phyloP scores from a whole-genome alignment of 1,140 invertebrate species.

The Dinoponera quadriceps region DNA sequence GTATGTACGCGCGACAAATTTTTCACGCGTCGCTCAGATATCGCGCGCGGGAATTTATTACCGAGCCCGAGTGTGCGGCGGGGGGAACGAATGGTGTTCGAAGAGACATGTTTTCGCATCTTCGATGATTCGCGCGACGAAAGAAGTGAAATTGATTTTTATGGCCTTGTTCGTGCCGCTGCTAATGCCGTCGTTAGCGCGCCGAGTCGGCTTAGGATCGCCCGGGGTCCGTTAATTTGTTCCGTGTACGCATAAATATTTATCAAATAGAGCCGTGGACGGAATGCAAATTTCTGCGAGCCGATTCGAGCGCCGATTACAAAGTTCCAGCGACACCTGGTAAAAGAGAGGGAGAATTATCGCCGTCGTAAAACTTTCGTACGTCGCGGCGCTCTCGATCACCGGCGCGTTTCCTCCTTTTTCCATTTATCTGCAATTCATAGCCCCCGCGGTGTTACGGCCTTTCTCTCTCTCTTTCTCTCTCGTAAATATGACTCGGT shows the following conservation, averaged over 20 bases:
- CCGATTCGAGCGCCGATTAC: conserved; percentile 7
- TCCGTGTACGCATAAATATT: background rate
- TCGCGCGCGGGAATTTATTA: conserved; percentile 32
- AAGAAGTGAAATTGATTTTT: conserved; percentile 5
- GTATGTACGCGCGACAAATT: conserved; percentile 34
- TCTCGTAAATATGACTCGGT: conserved; percentile 49
- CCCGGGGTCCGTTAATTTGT: conserved; percentile 13
- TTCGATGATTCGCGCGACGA: background rate
- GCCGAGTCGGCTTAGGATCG: background rate
- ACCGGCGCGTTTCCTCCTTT: conserved; percentile 19
- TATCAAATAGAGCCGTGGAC: background rate
- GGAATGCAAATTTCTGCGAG: background rate
- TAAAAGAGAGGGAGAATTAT: conserved; percentile 16
- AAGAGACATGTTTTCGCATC: background rate
- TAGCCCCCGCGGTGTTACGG: conserved; percentile 18
- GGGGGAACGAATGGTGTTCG: background rate
- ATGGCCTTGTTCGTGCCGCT: background rate
- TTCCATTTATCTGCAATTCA: conserved; percentile 53
- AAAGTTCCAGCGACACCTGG: background rate
- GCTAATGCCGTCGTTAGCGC: background rate
- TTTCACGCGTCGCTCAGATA: conserved; percentile 39
- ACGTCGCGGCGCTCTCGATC: conserved; percentile 4
- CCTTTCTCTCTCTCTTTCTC: too few species aligned
- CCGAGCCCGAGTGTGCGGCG: background rate
- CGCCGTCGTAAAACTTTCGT: conserved; percentile 37